Evolutionary conservation across 2,797 vertebrate genomes (phyloP), one percentile per base, ranked within the genome.

Genomic region (Hypotaenidia philippensis): DNA sequence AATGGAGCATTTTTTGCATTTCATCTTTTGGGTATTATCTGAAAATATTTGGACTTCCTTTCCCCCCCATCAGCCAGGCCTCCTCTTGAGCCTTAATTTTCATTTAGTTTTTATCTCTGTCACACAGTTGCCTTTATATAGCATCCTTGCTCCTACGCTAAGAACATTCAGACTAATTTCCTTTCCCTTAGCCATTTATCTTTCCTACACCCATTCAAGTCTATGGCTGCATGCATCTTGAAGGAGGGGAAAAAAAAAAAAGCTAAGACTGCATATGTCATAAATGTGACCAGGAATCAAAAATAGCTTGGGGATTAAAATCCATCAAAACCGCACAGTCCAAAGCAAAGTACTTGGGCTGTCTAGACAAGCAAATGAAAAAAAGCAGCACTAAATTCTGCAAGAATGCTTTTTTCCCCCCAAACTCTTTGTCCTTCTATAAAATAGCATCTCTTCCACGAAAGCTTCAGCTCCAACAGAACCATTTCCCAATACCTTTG

Each of bases 161-260:
- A 96, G 95, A 97, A 90, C 89, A 80, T 93, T 88, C 89, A 87
- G 85, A 55, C 85, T 94, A 88, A 96, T 96, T 96, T 95, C 64
- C 65, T 96, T 96, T 95, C 80, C 93, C 52, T 96, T 94, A 97
- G 93, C 96, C 83, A 96, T 96, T 96, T 95, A 96, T 96, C 93
- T 97, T 96, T 87, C 89, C 66, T 89, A 68, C 69, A 87, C 66
- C 77, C 93, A 91, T 94, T 95, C 77, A 89, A 91, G 80, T 87
- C 77, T 61, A 84, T 68, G 89, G 95, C 77, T 77, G 91, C 77
- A 49, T 87, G 87, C 85, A 87, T 90, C 94, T 65, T 64, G 56
- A 94, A 93, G 84, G 22, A 59, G 82, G 20, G 90, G 47, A 20
- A 18, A 64, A 94, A 36, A 94, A 36, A 91, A 91, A 91, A 80